Conservation (phyloP, 2,113 vertebrate genomes). For the Apistogramma diplotaenia region DNA sequence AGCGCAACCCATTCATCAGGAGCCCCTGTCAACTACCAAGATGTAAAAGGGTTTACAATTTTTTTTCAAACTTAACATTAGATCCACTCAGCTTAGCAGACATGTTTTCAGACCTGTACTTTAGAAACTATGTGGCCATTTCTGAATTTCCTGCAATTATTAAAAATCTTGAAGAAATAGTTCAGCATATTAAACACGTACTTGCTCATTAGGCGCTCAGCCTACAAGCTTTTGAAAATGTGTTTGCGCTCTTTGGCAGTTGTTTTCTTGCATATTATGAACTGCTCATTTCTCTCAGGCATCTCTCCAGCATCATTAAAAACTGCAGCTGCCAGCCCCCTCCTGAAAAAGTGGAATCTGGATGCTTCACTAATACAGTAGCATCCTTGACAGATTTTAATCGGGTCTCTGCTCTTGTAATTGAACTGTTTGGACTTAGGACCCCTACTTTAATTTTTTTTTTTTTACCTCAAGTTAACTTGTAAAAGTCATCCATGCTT, state of each 20-base stretch:
- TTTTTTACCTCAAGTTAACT: neutral
- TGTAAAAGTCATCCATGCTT: neutral
- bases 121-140: neutral
- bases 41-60: neutral
- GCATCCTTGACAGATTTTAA: neutral
- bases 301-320: constrained; percentile 5
- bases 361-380: neutral
- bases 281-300: neutral
- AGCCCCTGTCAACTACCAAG: neutral
- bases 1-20: too few relatives aligned
- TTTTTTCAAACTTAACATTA: neutral
- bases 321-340: neutral
- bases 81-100: neutral
- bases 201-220: neutral
- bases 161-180: neutral
- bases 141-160: neutral
- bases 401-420: neutral
- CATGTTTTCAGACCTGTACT: neutral
- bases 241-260: neutral
- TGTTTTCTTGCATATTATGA: constrained; percentile 2
- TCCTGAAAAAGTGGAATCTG: neutral
- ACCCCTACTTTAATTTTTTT: neutral
- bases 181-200: neutral
- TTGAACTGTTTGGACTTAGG: neutral
- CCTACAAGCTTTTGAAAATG: neutral